A percentile compares a stretch with the other conserved stretches of the same genome.
Conservation (phyloP, 2,797 vertebrate genomes). For the Dermochelys coriacea region DNA sequence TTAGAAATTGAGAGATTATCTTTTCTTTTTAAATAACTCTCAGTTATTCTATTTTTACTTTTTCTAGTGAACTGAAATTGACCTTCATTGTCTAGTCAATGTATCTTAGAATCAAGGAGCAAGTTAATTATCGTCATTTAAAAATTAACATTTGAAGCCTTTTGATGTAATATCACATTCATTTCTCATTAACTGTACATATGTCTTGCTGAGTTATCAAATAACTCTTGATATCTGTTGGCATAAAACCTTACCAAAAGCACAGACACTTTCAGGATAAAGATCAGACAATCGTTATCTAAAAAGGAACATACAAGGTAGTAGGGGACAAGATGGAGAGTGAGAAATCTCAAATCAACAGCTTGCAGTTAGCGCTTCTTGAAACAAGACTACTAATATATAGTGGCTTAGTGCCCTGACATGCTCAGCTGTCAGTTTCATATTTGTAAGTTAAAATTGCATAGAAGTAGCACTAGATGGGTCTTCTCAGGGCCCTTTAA, state of each 20-base stretch:
- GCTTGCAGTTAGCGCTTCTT: background rate
- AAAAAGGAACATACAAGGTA: conserved; percentile 56
- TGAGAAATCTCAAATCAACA: conserved; percentile 15
- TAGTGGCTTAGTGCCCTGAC: background rate
- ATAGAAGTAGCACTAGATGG: background rate
- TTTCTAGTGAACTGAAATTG: conserved; percentile 74
- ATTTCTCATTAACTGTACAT: conserved; percentile 85
- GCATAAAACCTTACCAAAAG: conserved; percentile 67
- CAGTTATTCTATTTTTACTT: conserved; percentile 38
- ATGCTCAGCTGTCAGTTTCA: background rate
- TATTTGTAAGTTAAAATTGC: background rate
- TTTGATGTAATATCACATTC: conserved; percentile 91
- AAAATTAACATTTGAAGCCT: conserved; percentile 84
- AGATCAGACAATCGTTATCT: conserved; percentile 49
- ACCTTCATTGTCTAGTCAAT: conserved; percentile 73
- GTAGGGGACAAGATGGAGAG: conserved; percentile 1
- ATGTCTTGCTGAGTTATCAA: conserved; percentile 81
- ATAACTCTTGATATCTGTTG: conserved; percentile 67
- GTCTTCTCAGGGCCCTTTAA: background rate
- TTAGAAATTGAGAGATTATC: background rate
- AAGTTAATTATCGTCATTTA: conserved; percentile 91
- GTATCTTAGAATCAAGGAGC: conserved; percentile 73
- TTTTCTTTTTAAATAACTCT: background rate
- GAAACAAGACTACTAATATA: background rate
- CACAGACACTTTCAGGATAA: conserved; percentile 59